phyloP scores from a whole-genome alignment of 2,888 invertebrate species.

The Exephanes ischioxanthus region DNA sequence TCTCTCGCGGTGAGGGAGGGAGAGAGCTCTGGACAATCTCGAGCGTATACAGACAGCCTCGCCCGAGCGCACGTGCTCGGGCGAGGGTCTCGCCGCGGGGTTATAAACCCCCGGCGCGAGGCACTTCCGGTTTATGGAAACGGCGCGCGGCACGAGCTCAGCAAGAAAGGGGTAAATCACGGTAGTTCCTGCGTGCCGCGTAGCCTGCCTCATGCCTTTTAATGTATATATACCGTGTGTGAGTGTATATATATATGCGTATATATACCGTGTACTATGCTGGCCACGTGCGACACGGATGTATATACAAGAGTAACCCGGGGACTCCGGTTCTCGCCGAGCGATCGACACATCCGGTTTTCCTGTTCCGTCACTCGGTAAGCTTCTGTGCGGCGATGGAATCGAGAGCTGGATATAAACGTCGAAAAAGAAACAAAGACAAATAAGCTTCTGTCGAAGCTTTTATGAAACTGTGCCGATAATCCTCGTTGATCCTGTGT shows the following conservation, averaged over 20 bases:
- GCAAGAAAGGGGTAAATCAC: conserved; percentile 63
- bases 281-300: conserved; percentile 65
- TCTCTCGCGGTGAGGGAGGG: no score
- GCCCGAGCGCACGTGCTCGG: conserved; percentile 54
- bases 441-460: conserved; percentile 13
- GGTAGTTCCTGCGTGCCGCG: conserved; percentile 19
- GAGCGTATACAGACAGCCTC: conserved; percentile 44
- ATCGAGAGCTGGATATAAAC: conserved; percentile 60
- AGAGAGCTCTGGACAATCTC: conserved; percentile 43
- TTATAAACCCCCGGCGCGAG: conserved; percentile 59
- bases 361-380: conserved; percentile 45
- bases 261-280: conserved; percentile 40
- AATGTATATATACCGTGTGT: conserved; percentile 16
- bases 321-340: conserved; percentile 57
- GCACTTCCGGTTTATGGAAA: conserved; percentile 62
- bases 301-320: conserved; percentile 53
- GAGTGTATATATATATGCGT: not conserved
- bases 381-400: conserved; percentile 13
- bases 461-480: conserved; percentile 2
- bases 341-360: conserved; percentile 71
- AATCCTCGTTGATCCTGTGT: not conserved
- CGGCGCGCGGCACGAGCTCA: conserved; percentile 60
- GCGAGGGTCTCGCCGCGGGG: conserved; percentile 45
- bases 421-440: conserved; percentile 27
- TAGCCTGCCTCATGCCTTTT: conserved; percentile 21